Percentiles rank a stretch among this genome's conserved stretches.
phyloP scores from a whole-genome alignment of 2,888 invertebrate genomes.

The Eudiplozoon nipponicum region DNA sequence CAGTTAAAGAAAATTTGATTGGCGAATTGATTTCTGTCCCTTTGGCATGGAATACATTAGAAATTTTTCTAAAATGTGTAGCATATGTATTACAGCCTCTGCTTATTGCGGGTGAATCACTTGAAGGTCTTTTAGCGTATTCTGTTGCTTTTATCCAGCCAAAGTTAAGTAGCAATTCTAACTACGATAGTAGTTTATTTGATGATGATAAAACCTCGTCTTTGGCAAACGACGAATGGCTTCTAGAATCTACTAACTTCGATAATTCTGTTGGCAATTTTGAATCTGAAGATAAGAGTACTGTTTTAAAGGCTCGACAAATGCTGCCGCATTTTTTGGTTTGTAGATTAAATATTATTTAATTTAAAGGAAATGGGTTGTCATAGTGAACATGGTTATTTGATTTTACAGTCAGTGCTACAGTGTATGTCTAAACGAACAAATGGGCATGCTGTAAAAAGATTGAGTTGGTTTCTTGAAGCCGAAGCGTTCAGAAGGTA shows the following conservation, averaged over 20 bases:
- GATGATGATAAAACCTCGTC: no score
- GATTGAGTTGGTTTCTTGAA: constrained; percentile 9
- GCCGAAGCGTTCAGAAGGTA: constrained; percentile 10
- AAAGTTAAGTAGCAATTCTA: no score
- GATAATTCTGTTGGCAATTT: background rate
- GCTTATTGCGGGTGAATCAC: background rate
- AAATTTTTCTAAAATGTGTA: constrained; percentile 9
- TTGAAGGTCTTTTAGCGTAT: background rate
- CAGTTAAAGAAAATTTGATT: constrained; percentile 10
- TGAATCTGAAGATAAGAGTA: background rate
- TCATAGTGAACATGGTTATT: constrained; percentile 12
- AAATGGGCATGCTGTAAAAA: constrained; percentile 7
- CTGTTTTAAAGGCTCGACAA: background rate
- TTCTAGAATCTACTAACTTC: background rate
- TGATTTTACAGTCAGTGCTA: constrained; percentile 12
- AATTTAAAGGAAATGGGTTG: constrained; percentile 12
- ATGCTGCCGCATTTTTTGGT: background rate
- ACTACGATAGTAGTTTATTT: no score
- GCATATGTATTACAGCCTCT: constrained; percentile 8
- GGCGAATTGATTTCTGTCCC: constrained; percentile 12
- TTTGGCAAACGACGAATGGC: no score
- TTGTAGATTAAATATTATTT: constrained; percentile 1
- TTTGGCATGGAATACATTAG: constrained; percentile 11
- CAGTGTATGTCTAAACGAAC: constrained; percentile 9
- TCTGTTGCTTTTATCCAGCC: background rate